Conservation (phyloP, 2,113 vertebrate species). For the Murina feae region DNA sequence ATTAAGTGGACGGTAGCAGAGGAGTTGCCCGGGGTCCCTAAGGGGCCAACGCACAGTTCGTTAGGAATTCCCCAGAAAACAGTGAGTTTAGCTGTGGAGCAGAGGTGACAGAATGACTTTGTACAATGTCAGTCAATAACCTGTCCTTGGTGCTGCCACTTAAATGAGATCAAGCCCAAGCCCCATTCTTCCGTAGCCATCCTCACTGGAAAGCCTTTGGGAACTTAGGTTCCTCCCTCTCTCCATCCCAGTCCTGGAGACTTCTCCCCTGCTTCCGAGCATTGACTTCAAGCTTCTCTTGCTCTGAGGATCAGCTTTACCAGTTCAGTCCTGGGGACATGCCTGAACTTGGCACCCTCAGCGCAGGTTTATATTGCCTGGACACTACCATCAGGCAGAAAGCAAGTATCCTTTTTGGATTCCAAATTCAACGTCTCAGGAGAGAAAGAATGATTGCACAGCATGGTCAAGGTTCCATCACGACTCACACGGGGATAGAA, state of each 20-base stretch:
- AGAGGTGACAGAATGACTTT: background rate
- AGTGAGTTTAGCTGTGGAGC: background rate
- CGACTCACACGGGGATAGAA: background rate
- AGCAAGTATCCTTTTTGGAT: background rate
- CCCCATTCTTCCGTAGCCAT: accelerated
- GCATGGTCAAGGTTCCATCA: background rate
- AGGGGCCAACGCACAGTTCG: background rate
- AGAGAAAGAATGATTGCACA: background rate
- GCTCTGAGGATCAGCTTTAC: background rate
- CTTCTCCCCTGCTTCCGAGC: background rate
- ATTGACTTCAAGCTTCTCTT: background rate
- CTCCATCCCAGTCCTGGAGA: accelerated
- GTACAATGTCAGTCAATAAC: background rate
- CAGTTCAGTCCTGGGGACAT: background rate
- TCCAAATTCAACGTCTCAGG: background rate
- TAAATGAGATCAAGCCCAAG: accelerated
- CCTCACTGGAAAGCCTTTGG: background rate
- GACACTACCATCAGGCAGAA: background rate
- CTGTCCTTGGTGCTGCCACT: background rate
- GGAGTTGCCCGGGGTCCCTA: background rate
- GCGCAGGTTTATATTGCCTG: background rate
- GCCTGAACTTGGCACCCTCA: background rate
- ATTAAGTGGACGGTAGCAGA: background rate
- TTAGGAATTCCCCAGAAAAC: background rate
- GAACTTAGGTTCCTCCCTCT: background rate